These are phyloP conservation scores for Cossypha polioptera DNA, from an alignment of 2,797 vertebrate species.

Conservation along the genomic window DNA sequence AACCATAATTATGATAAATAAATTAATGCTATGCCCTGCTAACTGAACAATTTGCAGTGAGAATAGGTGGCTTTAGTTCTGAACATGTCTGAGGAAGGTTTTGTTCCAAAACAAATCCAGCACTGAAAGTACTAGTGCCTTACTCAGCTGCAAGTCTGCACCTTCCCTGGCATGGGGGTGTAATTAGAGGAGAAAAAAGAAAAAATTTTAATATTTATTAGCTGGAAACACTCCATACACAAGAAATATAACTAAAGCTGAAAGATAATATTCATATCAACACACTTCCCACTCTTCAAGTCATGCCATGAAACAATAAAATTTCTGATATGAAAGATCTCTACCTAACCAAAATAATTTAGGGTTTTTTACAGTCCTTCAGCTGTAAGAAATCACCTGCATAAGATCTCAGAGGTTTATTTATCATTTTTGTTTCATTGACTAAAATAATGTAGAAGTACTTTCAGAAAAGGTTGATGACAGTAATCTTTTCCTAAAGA, in stretches of 20 bases:
- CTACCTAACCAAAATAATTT: not conserved
- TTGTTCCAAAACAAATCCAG: not conserved
- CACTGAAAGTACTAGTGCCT: not conserved
- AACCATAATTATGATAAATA: not conserved
- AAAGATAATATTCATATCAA: not conserved
- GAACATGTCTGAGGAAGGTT: not conserved
- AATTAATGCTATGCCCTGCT: not conserved
- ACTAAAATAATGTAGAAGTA: not conserved
- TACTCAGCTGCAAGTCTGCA: not conserved
- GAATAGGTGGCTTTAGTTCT: not conserved
- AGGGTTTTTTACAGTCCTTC: not conserved
- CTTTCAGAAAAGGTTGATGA: not conserved
- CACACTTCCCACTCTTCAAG: not conserved
- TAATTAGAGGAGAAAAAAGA: not conserved
- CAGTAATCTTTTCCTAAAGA: not conserved
- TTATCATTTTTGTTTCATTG: not conserved
- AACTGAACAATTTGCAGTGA: not conserved
- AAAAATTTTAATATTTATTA: not conserved
- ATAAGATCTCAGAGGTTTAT: not conserved
- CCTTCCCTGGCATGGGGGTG: fast-evolving
- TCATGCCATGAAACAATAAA: not conserved
- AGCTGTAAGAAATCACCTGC: not conserved
- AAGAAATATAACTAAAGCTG: not conserved
- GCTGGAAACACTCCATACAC: not conserved
- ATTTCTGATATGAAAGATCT: not conserved